Evolutionary conservation across 2,797 vertebrate species (phyloP).

Genomic region (Amphiprion clarkii): DNA sequence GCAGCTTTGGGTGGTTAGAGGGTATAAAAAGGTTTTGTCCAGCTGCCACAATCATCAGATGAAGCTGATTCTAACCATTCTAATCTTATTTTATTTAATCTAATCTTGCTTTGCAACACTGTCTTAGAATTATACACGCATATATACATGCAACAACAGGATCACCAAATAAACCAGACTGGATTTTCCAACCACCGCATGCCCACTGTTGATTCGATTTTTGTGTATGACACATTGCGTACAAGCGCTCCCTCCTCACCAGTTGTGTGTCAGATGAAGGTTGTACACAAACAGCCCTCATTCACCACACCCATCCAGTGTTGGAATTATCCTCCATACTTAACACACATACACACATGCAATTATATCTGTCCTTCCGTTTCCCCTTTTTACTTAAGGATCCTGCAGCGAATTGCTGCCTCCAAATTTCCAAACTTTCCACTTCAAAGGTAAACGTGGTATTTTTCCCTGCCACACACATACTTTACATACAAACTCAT

Average conservation of each 20-base stretch:
- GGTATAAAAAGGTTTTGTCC: neutral
- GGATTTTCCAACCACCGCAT: constrained; percentile 66
- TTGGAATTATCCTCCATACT: constrained; percentile 62
- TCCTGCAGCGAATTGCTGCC: constrained; percentile 28
- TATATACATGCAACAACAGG: neutral
- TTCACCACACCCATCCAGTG: constrained; percentile 74
- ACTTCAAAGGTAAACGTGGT: constrained; percentile 51
- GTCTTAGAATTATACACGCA: neutral
- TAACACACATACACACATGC: constrained; percentile 49
- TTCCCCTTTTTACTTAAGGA: constrained; percentile 49
- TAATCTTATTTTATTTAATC: neutral
- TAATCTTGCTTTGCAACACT: constrained; percentile 11
- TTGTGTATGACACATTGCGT: constrained; percentile 46
- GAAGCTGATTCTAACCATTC: neutral
- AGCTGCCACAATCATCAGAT: too few relatives aligned
- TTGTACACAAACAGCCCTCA: constrained; percentile 60
- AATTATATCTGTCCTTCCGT: constrained; percentile 60
- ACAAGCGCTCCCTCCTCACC: constrained; percentile 30
- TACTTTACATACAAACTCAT: constrained; percentile 46
- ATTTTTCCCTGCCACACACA: constrained; percentile 52
- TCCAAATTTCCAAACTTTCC: constrained; percentile 43
- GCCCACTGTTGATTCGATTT: constrained; percentile 52
- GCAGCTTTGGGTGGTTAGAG: too few relatives aligned
- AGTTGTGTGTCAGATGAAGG: constrained; percentile 56
- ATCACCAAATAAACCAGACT: constrained; percentile 41